phyloP scores from a whole-genome alignment of 2,888 invertebrate species.

The Apodemia hepburni region DNA sequence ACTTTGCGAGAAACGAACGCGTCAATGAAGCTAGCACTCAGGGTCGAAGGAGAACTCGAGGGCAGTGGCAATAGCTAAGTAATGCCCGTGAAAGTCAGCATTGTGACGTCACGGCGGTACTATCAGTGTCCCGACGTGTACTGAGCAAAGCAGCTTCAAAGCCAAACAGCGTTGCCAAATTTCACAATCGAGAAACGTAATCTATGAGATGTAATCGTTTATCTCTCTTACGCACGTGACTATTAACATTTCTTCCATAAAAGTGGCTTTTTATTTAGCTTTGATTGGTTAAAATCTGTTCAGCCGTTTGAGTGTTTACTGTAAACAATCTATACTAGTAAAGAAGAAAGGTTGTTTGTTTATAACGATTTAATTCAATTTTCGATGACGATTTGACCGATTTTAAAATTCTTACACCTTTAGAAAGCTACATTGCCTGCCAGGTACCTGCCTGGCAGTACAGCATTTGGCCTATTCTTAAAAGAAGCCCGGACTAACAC shows the following conservation, averaged over 20 bases:
- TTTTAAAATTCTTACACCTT: no score
- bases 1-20: conserved; percentile 26
- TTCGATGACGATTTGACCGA: no score
- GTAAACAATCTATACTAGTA: no score
- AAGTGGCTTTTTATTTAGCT: not conserved
- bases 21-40: conserved; percentile 17
- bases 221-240: conserved; percentile 30
- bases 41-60: not conserved
- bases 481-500: no score
- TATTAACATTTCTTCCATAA: conserved; percentile 14
- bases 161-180: conserved; percentile 68
- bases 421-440: no score
- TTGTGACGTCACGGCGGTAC: conserved; percentile 44
- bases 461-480: no score
- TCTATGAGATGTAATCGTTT: conserved; percentile 31
- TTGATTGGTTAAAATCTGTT: not conserved
- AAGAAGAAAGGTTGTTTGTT: no score
- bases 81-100: conserved; percentile 51
- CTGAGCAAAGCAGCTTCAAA: conserved; percentile 42
- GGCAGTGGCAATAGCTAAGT: conserved; percentile 33
- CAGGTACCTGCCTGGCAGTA: no score
- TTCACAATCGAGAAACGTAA: conserved; percentile 52
- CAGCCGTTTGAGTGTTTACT: no score
- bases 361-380: no score
- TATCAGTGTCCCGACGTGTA: conserved; percentile 38